Base-by-base conservation (phyloP, 2,888 invertebrate species). In the Nycteola revayana region DNA sequence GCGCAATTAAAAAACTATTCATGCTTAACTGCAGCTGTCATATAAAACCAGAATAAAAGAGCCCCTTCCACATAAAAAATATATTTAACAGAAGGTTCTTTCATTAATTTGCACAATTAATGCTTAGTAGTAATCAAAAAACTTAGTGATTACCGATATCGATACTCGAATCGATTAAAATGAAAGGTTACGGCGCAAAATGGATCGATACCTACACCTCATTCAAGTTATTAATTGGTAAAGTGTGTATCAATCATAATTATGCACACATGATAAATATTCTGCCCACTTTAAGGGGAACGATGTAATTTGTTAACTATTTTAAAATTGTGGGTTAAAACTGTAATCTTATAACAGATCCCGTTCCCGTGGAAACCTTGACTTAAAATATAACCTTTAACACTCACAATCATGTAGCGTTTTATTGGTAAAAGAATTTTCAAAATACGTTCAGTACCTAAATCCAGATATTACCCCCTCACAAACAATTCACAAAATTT, bases 181-280 rank as follows among this genome's bases (percentile, higher is more conserved):
- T 42, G 25, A 70, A 74, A 73, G 74, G 72, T 72, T 72, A 65
- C 52, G 33, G 26, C 31, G 50, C 44, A 66, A 68, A 68, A 67
- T 64, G 20, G 24, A 56, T 51, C 45, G 48, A 55, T n/a, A n/a
- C n/a, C n/a, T n/a, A n/a, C n/a, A 32, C 44, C 35, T 44, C 44
- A 54, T 39, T 44, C 41, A 23, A 42, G 29, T 59, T 52, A 59
- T 63, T 72, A 71, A 75, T 73, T 70, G 61, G 61, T 41, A 62
- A 63, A 65, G 54, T 57, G 60, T 62, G 42, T 48, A 68, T 67
- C 62, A 68, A 67, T 68, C 66, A 65, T 71, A 61, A 70, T 73
- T 62, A 52, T 53, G 57, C 52, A 52, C 35, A 42, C 31, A 40
- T 57, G 54, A 64, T 55, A 47, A 57, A 60, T 49, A 41, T 36